Evolutionary conservation across 2,888 invertebrate species (phyloP), one percentile per base, ranked within the genome.

Genomic region (Oscheius sp.): DNA sequence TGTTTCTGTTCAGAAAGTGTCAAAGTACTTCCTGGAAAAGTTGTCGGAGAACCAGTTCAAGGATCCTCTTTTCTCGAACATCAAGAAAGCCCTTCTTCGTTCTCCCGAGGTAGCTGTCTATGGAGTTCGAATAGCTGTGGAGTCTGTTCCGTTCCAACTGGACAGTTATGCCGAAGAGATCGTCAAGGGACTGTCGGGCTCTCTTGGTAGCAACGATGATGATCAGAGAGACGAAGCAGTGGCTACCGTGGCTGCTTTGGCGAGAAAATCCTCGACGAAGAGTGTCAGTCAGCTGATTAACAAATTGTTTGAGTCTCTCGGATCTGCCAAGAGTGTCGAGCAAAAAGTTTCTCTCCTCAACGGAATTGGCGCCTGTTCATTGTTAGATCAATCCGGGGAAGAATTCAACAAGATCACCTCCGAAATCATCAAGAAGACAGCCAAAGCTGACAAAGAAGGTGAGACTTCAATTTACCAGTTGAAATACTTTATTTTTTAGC

Each of bases 81-180:
- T 96, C 72, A 94, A 95, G 89, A 95, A 96, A 89, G 93, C 95
- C 32, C 94, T 97, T 93, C 91, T 98, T 42, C 91, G 98, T 68
- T 96, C 94, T 90, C 96, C 98, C 0, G 98, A 98, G 92, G 93
- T 95, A 70, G 94, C 94, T 78, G 92, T 96, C 37, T 83, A 87
- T 81, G 88, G 90, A 37, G 65, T 82, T 10, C 60, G 59, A 13
- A 48, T 58, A 9, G 68, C 77, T 51, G 50, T 82, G 5, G 65
- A 75, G 60, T 66, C 74, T n/a, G 48, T 74, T n/a, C 2, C 55
- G 0, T 78, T 80, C 62, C 55, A 77, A 1, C 32, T 82, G 51
- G 80, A 82, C 50, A 21, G 70, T 0, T 72, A 60, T 53, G 75
- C 78, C 32, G 73, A 73, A 2, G 82, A 82, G 53, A 11, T 82